phyloP scores from a whole-genome alignment of 2,113 vertebrate genomes.

The Silurus asotus region DNA sequence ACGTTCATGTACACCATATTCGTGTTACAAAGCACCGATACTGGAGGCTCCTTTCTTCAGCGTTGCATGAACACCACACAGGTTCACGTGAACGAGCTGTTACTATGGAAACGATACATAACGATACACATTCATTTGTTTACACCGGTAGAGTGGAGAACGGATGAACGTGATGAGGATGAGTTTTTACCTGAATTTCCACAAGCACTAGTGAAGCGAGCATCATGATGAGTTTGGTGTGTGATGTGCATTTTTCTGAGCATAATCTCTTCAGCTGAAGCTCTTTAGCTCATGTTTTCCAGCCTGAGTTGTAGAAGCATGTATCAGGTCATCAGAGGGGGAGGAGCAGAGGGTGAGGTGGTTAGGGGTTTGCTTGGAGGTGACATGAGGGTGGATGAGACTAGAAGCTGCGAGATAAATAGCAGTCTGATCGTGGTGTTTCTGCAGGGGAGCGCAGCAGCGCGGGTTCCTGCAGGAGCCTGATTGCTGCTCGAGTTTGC shows the following conservation, averaged over 20 bases:
- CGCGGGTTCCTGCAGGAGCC: slow-evolving; percentile 5
- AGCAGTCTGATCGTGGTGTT: slow-evolving; percentile 42
- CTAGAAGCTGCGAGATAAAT: slow-evolving; percentile 35
- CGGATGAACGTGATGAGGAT: neutral
- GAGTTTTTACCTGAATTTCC: neutral
- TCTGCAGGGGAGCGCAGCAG: neutral
- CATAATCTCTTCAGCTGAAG: neutral
- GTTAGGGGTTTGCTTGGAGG: no score
- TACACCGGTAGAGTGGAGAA: no score
- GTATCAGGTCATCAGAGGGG: slow-evolving; percentile 23
- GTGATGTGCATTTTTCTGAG: slow-evolving; percentile 23
- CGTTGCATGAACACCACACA: no score
- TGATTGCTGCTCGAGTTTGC: slow-evolving; percentile 26
- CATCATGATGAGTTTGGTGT: slow-evolving; percentile 29
- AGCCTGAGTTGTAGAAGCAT: neutral
- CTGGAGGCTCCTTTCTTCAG: no score
- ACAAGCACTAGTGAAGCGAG: no score
- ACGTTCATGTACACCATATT: neutral
- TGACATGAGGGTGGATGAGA: neutral
- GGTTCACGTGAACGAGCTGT: no score
- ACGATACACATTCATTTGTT: no score
- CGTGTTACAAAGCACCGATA: no score
- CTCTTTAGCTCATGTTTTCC: neutral
- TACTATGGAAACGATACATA: no score
- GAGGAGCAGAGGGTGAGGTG: no score